Evolutionary conservation across 37 sponge, comb jelly and placozoan species (phyloP).

Genomic region (Lycopodina hypogea): DNA sequence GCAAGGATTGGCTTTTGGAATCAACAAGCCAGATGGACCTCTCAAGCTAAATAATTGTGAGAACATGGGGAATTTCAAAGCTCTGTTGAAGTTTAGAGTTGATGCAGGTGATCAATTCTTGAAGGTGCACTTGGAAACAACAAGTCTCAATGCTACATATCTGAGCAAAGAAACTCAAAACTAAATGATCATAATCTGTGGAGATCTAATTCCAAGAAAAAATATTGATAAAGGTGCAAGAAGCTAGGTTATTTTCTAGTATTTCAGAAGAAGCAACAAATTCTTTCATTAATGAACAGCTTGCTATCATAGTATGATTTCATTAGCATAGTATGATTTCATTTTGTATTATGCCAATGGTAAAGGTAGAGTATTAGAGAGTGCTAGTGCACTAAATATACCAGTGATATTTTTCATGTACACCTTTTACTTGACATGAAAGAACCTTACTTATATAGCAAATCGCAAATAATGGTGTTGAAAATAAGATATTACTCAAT

Average conservation of each 20-base stretch:
- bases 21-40: no score
- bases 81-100: conserved; percentile 33
- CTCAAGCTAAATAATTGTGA: no score
- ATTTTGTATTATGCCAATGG: no score
- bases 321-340: conserved; percentile 2
- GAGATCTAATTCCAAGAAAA: conserved; percentile 17
- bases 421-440: no score
- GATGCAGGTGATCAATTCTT: conserved; percentile 51
- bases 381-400: no score
- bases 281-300: conserved; percentile 49
- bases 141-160: conserved; percentile 45
- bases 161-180: conserved; percentile 39
- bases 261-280: conserved; percentile 38
- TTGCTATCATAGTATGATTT: conserved; percentile 40
- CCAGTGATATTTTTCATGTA: no score
- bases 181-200: conserved; percentile 34
- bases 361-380: no score
- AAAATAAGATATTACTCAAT: no score
- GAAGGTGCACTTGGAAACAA: conserved; percentile 30
- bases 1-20: background rate
- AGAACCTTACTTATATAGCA: no score
- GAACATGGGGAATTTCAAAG: conserved; percentile 45
- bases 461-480: no score
- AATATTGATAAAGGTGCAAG: conserved; percentile 29
- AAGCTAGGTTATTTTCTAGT: conserved; percentile 40